These are phyloP conservation scores for Leptothorax acervorum DNA, from an alignment of 2,888 invertebrate species.

Conservation along the genomic window DNA sequence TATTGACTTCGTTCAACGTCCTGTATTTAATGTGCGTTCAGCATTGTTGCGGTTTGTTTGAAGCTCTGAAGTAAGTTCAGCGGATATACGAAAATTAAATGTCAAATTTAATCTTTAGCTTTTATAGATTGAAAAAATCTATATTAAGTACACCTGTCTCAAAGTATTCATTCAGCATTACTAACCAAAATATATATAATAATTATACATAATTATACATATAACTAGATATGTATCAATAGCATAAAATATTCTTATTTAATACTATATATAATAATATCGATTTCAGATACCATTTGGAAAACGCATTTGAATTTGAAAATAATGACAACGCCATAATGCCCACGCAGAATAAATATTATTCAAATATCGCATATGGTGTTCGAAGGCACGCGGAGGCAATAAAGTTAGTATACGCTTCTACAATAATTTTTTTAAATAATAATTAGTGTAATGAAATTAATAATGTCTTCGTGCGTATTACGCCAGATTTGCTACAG, in stretches of 20 bases:
- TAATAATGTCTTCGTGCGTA: not conserved
- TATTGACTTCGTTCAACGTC: not conserved
- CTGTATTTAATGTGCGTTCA: conserved; percentile 4
- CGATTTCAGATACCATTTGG: conserved; percentile 18
- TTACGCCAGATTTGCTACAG: not conserved
- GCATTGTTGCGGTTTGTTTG: conserved; percentile 28
- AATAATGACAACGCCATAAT: not conserved
- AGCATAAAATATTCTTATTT: not conserved
- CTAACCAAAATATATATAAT: not conserved
- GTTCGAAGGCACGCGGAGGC: conserved; percentile 27
- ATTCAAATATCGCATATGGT: conserved; percentile 9
- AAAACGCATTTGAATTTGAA: not conserved
- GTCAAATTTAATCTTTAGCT: not conserved
- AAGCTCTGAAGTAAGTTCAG: conserved; percentile 3
- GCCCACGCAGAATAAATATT: not conserved
- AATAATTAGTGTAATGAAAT: too few species aligned
- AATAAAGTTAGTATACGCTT: conserved; percentile 16
- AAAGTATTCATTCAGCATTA: not conserved
- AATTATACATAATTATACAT: not conserved
- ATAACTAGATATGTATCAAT: not conserved
- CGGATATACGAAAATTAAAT: not conserved
- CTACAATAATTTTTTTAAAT: not conserved
- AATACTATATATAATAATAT: not conserved
- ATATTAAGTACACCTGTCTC: not conserved
- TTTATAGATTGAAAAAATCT: not conserved